Conservation (phyloP, 2,797 vertebrate genomes). For the Micrastur ruficollis region DNA sequence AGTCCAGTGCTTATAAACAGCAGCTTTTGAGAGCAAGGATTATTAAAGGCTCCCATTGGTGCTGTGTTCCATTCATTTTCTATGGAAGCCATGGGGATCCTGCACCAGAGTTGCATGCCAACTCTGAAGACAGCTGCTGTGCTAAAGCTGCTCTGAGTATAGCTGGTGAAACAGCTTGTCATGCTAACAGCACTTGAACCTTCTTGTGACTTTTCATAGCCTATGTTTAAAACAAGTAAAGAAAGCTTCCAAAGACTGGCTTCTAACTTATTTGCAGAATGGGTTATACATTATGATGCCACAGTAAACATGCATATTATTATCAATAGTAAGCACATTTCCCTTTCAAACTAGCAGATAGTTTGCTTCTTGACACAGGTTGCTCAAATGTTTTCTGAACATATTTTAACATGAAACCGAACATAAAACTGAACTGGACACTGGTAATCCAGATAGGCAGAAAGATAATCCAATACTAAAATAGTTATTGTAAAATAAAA, state of each 20-base stretch:
- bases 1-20: background rate
- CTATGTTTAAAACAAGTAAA: conserved; percentile 56
- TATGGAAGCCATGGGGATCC: conserved; percentile 40
- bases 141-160: conserved; percentile 32
- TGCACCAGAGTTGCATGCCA: background rate
- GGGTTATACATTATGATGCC: conserved; percentile 52
- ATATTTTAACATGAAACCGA: background rate
- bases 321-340: conserved; percentile 52
- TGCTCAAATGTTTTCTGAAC: conserved; percentile 13
- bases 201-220: conserved; percentile 52
- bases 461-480: background rate
- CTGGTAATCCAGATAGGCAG: background rate
- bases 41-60: conserved; percentile 45
- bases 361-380: background rate
- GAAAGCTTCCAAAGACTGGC: conserved; percentile 63
- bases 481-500: background rate
- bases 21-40: conserved; percentile 32
- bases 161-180: conserved; percentile 60
- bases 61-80: conserved; percentile 39
- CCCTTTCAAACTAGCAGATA: conserved; percentile 21
- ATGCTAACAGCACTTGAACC: conserved; percentile 61
- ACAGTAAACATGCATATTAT: conserved; percentile 38
- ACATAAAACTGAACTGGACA: background rate
- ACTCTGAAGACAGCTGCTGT: conserved; percentile 40
- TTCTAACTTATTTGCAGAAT: conserved; percentile 64